Evolutionary conservation across 2,888 invertebrate genomes (phyloP).

Genomic region (Netelia inedita): DNA sequence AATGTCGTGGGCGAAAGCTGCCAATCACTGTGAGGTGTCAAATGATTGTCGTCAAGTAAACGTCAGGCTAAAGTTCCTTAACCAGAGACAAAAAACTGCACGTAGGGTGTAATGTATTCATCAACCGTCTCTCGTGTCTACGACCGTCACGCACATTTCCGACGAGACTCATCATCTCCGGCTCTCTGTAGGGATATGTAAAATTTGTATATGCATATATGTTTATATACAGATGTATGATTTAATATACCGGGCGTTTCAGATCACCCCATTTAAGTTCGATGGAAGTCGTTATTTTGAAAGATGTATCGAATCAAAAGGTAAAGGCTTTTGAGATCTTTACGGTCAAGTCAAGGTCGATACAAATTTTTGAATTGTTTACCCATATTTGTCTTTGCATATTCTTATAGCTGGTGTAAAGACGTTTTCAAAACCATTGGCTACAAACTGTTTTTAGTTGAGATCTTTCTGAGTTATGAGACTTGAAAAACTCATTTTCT

Average conservation of each 20-base stretch:
- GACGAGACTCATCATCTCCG: conserved; percentile 24
- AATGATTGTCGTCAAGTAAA: conserved; percentile 2
- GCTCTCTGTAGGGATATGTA: background rate
- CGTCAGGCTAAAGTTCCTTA: background rate
- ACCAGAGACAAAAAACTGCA: conserved; percentile 10
- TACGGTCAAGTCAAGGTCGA: no score
- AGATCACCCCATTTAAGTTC: no score
- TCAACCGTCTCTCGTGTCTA: background rate
- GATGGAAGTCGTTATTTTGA: no score
- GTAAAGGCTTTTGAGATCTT: no score
- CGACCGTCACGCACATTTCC: conserved; percentile 11
- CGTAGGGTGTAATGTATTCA: conserved; percentile 11
- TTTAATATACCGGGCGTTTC: background rate
- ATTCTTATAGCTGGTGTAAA: no score
- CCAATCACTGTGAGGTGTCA: conserved; percentile 1
- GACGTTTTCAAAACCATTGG: no score
- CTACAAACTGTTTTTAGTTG: no score
- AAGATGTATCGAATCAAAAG: no score
- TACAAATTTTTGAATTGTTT: no score
- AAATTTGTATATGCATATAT: background rate
- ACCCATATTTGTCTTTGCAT: no score
- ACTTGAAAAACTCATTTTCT: no score
- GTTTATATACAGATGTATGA: background rate
- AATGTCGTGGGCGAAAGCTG: background rate
- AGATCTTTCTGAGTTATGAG: no score